Conservation (phyloP, 2,113 vertebrate genomes). For the Cyrtonyx montezumae region DNA sequence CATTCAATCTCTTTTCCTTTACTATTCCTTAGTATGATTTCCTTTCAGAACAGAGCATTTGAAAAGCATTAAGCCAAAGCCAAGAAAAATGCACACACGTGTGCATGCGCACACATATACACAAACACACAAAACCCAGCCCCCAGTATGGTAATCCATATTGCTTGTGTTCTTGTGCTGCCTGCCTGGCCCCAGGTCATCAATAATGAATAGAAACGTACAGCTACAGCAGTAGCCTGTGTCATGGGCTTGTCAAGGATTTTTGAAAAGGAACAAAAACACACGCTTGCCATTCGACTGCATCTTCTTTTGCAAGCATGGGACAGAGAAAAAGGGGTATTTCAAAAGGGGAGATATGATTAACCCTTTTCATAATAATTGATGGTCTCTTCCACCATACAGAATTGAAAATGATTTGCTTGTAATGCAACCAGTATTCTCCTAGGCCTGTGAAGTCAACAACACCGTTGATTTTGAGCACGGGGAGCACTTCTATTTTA, state of each 20-base stretch:
- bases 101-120: neutral
- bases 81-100: neutral
- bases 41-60: neutral
- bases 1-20: neutral
- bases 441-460: constrained; percentile 37
- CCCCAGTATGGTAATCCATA: constrained; percentile 84
- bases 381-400: neutral
- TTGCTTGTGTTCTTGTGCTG: constrained; percentile 88
- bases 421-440: constrained; percentile 2
- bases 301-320: constrained; percentile 13
- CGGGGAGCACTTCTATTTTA: constrained; percentile 31
- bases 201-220: constrained; percentile 96
- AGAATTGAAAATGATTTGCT: neutral
- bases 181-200: constrained; percentile 88
- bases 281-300: constrained; percentile 84
- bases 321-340: neutral
- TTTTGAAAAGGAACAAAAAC: constrained; percentile 85
- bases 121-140: constrained; percentile 27
- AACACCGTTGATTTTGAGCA: constrained; percentile 10
- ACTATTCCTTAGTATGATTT: neutral
- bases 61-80: neutral
- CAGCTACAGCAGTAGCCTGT: constrained; percentile 82
- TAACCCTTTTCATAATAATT: neutral
- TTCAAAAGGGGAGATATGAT: neutral
- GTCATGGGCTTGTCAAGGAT: constrained; percentile 84